phyloP scores from a whole-genome alignment of 2,113 vertebrate species.

The Canis aureus region DNA sequence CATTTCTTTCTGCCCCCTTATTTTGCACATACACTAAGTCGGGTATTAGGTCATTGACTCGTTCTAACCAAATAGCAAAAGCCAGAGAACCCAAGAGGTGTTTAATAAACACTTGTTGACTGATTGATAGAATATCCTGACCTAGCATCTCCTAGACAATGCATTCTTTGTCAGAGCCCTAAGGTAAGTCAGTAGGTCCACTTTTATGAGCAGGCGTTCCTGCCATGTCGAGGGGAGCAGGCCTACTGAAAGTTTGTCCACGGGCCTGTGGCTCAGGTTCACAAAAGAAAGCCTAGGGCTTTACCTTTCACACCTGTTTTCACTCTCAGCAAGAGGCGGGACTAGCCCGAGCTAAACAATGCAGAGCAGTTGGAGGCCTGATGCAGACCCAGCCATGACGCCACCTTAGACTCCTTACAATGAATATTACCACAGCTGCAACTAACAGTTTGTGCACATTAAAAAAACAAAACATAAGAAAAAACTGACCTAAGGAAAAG shows the following conservation, averaged over 20 bases:
- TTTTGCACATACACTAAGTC: not conserved
- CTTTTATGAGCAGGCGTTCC: constrained; percentile 10
- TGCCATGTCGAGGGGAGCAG: not conserved
- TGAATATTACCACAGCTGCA: not conserved
- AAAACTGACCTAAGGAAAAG: not conserved
- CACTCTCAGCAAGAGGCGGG: not conserved
- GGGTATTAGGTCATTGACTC: constrained; percentile 25
- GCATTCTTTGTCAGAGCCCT: constrained; percentile 25
- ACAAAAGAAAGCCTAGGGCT: not conserved
- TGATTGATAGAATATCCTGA: constrained; percentile 17
- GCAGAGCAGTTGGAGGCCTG: not conserved
- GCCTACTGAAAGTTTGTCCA: not conserved
- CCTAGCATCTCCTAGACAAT: constrained; percentile 42
- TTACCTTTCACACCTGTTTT: constrained; percentile 45
- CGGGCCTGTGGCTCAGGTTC: not conserved
- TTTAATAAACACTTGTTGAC: constrained; percentile 76
- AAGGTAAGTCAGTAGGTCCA: not conserved
- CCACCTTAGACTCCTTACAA: not conserved
- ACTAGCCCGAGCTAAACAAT: not conserved
- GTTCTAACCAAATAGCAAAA: not conserved
- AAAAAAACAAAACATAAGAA: not conserved
- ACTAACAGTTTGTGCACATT: not conserved
- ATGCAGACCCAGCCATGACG: not conserved
- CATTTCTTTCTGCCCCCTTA: not conserved
- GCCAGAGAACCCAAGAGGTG: constrained; percentile 6